Evolutionary conservation across 2,113 vertebrate species (phyloP).

Genomic region (Chionis minor): DNA sequence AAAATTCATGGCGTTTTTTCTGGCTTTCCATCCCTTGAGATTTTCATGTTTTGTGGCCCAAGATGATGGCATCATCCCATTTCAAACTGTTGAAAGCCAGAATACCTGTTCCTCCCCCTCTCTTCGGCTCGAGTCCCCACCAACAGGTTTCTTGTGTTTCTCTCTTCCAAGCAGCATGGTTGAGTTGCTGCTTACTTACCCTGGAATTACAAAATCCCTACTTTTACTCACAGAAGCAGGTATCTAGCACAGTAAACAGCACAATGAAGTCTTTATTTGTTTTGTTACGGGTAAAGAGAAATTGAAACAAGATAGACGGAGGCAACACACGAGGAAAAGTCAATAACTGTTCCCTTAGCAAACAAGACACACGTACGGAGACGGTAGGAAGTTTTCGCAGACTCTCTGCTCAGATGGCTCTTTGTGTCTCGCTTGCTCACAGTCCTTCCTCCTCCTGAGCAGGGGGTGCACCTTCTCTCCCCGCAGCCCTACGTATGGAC

Average conservation of each 20-base stretch:
- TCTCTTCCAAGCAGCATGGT: not conserved
- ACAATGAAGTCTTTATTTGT: not conserved
- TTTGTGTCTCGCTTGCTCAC: not conserved
- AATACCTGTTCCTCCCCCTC: not conserved
- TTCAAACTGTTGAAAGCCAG: not conserved
- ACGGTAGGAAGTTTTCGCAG: not conserved
- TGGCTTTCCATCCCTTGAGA: not conserved
- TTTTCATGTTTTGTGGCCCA: not conserved
- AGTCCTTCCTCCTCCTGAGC: not conserved
- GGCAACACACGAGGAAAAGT: not conserved
- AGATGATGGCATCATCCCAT: not conserved
- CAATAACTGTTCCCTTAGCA: not conserved
- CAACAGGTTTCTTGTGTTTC: not conserved
- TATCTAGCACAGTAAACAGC: not conserved
- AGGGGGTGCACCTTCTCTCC: not conserved
- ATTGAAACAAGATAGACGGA: not conserved
- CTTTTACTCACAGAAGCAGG: not conserved
- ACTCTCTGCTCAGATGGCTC: not conserved
- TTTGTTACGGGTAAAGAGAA: not conserved
- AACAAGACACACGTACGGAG: not conserved
- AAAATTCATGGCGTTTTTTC: fast-evolving
- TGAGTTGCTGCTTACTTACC: not conserved
- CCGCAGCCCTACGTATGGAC: fast-evolving
- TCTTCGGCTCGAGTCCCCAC: not conserved
- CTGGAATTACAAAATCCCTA: not conserved